Conservation (phyloP, 2,888 invertebrate species). For the Hydriomena furcata region DNA sequence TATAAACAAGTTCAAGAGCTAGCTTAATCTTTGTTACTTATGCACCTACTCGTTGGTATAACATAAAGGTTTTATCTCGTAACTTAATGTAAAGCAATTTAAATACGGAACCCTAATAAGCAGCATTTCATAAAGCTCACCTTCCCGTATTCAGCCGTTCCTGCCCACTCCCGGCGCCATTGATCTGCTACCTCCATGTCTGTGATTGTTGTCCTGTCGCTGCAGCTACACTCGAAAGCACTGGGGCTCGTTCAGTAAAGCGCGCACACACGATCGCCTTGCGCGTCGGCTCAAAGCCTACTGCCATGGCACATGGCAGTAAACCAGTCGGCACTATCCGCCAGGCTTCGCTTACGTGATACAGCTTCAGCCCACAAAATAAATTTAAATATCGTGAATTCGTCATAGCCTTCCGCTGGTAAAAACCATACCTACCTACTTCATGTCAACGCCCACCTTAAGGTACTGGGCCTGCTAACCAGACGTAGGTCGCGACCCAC, state of each 20-base stretch:
- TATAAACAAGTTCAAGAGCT: background rate
- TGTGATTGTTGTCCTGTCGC: slow-evolving; percentile 52
- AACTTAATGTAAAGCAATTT: background rate
- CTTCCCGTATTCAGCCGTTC: slow-evolving; percentile 79
- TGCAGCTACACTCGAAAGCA: slow-evolving; percentile 77
- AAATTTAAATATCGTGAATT: slow-evolving; percentile 71
- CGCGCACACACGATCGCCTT: slow-evolving; percentile 60
- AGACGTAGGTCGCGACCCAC: slow-evolving; percentile 66
- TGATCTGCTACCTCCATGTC: slow-evolving; percentile 78
- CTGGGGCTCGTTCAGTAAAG: slow-evolving; percentile 49
- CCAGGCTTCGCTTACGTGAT: slow-evolving; percentile 39
- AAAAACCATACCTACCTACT: slow-evolving; percentile 72
- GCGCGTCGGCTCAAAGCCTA: slow-evolving; percentile 66
- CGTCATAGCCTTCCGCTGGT: slow-evolving; percentile 72
- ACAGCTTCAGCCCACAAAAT: slow-evolving; percentile 62
- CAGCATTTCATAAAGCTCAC: slow-evolving; percentile 50
- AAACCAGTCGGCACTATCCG: slow-evolving; percentile 34
- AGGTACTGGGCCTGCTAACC: slow-evolving; percentile 50
- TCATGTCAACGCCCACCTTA: slow-evolving; percentile 75
- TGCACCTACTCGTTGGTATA: too few species aligned
- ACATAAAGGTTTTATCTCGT: slow-evolving; percentile 3
- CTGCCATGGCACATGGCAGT: slow-evolving; percentile 46
- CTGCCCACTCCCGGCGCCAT: slow-evolving; percentile 80
- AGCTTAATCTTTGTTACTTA: background rate
- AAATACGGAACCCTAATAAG: background rate